Base-by-base conservation (phyloP, 2,888 invertebrate species). In the Cephus sareptanus region DNA sequence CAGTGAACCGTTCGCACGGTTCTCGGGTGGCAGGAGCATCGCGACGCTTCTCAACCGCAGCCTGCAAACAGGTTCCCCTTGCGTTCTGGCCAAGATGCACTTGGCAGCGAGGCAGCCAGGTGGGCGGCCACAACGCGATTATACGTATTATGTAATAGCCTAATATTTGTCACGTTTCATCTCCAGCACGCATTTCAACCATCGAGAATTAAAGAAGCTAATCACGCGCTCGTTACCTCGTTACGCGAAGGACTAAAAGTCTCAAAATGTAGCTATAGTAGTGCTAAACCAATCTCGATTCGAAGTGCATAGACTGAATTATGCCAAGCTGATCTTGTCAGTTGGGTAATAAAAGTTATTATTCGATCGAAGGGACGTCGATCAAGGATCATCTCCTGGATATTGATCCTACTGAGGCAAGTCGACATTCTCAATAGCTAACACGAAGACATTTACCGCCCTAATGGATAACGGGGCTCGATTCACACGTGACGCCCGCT, bases 101-200 rank as follows among this genome's bases (percentile, higher is more conserved):
- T 82, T 84, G 85, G 86, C 86, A 86, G 12, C 3, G 35, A 12
- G 35, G 3, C 35, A 35, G 11, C 11, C 11, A 81, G 80, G 84
- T 82, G 81, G 81, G 82, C 83, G 81, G 81, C 82, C 83, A 79
- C 82, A 81, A 83, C 74, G 80, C 69, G 82, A 77, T 90, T 90
- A 90, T 87, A 3, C 35, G 0, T 34, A 34, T 34, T 34, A 3
- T 12, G 0, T 12, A 12, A 35, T 35, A 88, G 87, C 81, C 81
- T 85, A 89, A 89, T 90, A 91, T 90, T 90, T 90, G 89, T 90
- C 91, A 89, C 87, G 86, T 84, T 86, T 89, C 89, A 91, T 91
- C 90, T 85, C 81, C 80, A 76, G 77, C 81, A 79, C 86, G 86
- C 86, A 90, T 90, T 90, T 90, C 83, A 85, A 87, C 82, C 83